Base-by-base conservation (phyloP, 30 jellyfish, hydroid and myxozoan genomes). In the Aurelia aurita complex sp. Pacific region DNA sequence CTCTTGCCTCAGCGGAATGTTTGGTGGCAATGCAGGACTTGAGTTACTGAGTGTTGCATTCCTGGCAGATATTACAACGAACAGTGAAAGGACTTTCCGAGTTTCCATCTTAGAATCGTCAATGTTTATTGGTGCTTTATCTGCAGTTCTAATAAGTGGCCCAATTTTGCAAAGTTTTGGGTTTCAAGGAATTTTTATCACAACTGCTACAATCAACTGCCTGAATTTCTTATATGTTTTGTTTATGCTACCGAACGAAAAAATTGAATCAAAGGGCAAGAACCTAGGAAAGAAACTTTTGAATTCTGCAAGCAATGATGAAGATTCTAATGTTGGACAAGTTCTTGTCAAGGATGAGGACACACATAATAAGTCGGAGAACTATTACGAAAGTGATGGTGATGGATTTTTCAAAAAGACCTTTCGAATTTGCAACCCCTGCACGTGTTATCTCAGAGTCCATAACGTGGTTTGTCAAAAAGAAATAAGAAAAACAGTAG, bases 21-120 rank as follows among this genome's bases (percentile, higher is more conserved):
- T 64, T 67, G 89, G 89, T 35, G 72, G 40, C 19, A 53, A 40
- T 64, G 89, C 89, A 17, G 89, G 89, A 12, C 55, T 80, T 2
- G 77, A 38, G 40, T 40, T 67, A 0, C 34, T 80, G 34, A 15
- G 62, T 10, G 74, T 13, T 12, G 79, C 93, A 10, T 84, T 53
- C 34, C 10, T 84, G 70, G 88, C 93, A 12, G 38, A 42, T 36
- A 46, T 60, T 9, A 73, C 89, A n/a, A 23, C 53, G 17, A 34
- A 2, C 7, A 35, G 63, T 40, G 29, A 87, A n/a, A 40, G 93
- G 16, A 72, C 93, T 16, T 38, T 84, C 32, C 42, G 93, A 32
- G 35, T 84, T 50, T 10, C 77, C 17, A 32, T 84, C 5, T 65
- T 84, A 38, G 93, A 73, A 14, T 3, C 42, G 0, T 13, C 83